These are phyloP conservation scores for Phrynocephalus forsythii DNA, from an alignment of 2,797 vertebrate genomes.

Conservation along the genomic window DNA sequence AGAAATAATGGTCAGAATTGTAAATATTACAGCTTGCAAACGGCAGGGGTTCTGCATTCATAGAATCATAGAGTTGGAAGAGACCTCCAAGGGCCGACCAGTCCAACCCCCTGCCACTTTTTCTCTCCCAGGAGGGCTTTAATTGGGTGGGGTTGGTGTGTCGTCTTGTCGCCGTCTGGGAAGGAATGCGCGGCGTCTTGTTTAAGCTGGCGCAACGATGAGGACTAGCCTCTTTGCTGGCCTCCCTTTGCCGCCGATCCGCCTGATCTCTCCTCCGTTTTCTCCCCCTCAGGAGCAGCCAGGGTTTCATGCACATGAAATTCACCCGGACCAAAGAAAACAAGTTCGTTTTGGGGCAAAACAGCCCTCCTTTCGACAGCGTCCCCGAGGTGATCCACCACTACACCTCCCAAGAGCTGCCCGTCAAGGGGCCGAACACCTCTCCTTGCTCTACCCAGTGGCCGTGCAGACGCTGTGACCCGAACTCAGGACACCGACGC, in stretches of 20 bases:
- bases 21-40: too few relatives aligned
- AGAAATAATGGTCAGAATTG: too few relatives aligned
- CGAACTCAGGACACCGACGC: fast-evolving
- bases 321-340: constrained; percentile 85
- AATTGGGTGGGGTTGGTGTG: too few relatives aligned
- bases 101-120: too few relatives aligned
- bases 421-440: constrained; percentile 87
- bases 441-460: constrained; percentile 90
- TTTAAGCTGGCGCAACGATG: neutral
- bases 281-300: constrained; percentile 85
- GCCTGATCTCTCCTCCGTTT: neutral
- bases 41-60: too few relatives aligned
- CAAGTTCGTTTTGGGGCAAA: constrained; percentile 88
- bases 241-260: too few relatives aligned
- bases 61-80: too few relatives aligned
- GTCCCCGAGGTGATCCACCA: constrained; percentile 88
- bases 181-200: too few relatives aligned
- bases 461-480: constrained; percentile 85
- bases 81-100: too few relatives aligned
- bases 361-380: constrained; percentile 88
- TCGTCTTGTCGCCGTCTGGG: too few relatives aligned
- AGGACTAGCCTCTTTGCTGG: neutral
- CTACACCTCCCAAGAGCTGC: constrained; percentile 90
- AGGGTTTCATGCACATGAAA: constrained; percentile 95
- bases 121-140: too few relatives aligned